Conservation (phyloP, 2,888 invertebrate species). For the Callinectes sapidus region DNA sequence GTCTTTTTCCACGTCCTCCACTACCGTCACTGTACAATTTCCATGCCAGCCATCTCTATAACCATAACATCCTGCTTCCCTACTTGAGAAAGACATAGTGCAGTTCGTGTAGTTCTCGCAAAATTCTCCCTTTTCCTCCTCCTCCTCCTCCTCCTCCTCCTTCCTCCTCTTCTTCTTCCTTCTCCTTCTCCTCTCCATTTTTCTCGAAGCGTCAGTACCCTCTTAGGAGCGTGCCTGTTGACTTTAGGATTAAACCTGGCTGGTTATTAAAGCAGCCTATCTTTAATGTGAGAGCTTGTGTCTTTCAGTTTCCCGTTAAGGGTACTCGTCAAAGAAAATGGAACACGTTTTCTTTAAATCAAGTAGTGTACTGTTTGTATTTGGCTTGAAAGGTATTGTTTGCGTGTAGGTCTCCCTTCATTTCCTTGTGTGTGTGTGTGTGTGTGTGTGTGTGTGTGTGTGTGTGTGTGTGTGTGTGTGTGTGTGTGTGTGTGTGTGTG, state of each 20-base stretch:
- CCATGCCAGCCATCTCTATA: too few species aligned
- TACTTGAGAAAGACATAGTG: too few species aligned
- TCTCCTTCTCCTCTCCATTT: not conserved
- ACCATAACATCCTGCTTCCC: too few species aligned
- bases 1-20: too few species aligned
- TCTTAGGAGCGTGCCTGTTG: not conserved
- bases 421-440: not conserved
- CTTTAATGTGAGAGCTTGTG: not conserved
- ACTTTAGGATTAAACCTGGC: not conserved
- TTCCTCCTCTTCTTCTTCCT: not conserved
- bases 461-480: not conserved
- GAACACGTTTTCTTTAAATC: not conserved
- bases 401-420: not conserved
- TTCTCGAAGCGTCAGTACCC: not conserved
- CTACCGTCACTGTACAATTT: too few species aligned
- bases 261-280: not conserved
- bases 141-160: too few species aligned
- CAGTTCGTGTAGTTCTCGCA: too few species aligned
- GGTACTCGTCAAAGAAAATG: not conserved
- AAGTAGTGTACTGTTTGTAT: not conserved
- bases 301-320: not conserved
- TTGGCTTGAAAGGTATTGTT: not conserved
- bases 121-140: too few species aligned
- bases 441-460: not conserved
- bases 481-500: not conserved